Conservation (phyloP, 2,113 vertebrate genomes). For the Syngnathus scovelli region DNA sequence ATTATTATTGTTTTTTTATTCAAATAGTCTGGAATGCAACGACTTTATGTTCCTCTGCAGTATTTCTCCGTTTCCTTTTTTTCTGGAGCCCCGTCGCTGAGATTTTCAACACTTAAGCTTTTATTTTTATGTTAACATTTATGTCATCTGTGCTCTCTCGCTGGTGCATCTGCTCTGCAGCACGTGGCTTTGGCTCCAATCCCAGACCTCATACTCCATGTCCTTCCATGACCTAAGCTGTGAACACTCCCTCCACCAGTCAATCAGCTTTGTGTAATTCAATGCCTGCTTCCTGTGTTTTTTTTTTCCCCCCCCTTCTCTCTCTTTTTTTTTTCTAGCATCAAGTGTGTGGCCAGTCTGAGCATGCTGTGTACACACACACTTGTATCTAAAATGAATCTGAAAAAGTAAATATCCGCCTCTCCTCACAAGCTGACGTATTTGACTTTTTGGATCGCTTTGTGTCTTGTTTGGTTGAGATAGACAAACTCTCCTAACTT, state of each 20-base stretch:
- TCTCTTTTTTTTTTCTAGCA: conserved; percentile 20
- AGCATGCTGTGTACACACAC: conserved; percentile 12
- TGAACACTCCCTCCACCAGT: conserved; percentile 27
- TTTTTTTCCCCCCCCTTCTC: background rate
- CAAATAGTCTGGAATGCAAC: background rate
- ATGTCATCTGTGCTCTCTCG: conserved; percentile 28
- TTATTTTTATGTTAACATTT: conserved; percentile 20
- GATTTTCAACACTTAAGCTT: background rate
- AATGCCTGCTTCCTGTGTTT: conserved; percentile 50
- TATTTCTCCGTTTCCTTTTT: conserved; percentile 24
- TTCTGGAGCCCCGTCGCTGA: background rate
- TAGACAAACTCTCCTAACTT: conserved; percentile 6
- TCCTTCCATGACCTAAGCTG: conserved; percentile 50
- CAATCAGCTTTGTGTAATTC: conserved; percentile 47
- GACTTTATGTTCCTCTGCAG: background rate
- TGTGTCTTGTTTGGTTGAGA: background rate
- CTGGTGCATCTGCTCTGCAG: conserved; percentile 17
- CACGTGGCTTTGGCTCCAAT: conserved; percentile 40
- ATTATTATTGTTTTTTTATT: no score
- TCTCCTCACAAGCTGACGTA: background rate
- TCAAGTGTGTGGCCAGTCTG: conserved; percentile 13
- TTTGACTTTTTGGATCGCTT: background rate
- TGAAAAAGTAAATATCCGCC: background rate
- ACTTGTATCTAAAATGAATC: conserved; percentile 2
- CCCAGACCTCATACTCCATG: conserved; percentile 37